A percentile compares a stretch with the other conserved stretches of the same genome.
phyloP scores from a whole-genome alignment of 1,140 invertebrate species.

The Scaptomyza montana region DNA sequence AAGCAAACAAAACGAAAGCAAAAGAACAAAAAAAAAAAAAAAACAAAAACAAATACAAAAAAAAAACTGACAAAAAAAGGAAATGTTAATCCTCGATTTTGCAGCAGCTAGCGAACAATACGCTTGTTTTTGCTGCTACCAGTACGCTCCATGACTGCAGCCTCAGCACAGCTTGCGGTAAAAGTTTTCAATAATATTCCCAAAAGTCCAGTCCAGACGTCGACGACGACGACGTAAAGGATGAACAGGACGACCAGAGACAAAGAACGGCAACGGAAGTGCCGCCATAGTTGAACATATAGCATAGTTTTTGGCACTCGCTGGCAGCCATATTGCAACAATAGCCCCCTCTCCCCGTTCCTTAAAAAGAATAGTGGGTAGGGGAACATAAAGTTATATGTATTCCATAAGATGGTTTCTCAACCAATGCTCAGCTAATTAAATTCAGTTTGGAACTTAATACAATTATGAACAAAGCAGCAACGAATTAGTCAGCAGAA shows the following conservation, averaged over 20 bases:
- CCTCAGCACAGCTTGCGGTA: conserved; percentile 74
- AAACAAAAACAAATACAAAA: background rate
- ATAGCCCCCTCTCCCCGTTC: conserved; percentile 18
- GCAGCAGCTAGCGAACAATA: conserved; percentile 57
- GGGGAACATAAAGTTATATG: conserved; percentile 22
- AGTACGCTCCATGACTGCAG: conserved; percentile 19
- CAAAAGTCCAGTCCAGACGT: conserved; percentile 73
- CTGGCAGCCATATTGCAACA: conserved; percentile 71
- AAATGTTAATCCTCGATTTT: conserved; percentile 54
- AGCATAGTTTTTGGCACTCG: conserved; percentile 64
- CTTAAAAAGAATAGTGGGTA: conserved; percentile 3
- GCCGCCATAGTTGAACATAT: conserved; percentile 68
- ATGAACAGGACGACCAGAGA: conserved; percentile 27
- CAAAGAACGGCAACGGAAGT: conserved; percentile 63
- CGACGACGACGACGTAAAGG: conserved; percentile 25
- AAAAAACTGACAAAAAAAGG: background rate
- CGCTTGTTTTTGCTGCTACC: conserved; percentile 68
- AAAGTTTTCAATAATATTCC: conserved; percentile 81
- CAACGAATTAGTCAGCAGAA: background rate
- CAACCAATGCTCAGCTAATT: conserved; percentile 21
- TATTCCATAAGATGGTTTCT: conserved; percentile 32
- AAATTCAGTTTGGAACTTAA: background rate
- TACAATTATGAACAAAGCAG: background rate
- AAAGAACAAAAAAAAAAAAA: background rate
- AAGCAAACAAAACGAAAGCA: conserved; percentile 3